These are phyloP conservation scores for Galeopsomyia nigrocyanea DNA, from an alignment of 2,888 invertebrate species.

Conservation along the genomic window DNA sequence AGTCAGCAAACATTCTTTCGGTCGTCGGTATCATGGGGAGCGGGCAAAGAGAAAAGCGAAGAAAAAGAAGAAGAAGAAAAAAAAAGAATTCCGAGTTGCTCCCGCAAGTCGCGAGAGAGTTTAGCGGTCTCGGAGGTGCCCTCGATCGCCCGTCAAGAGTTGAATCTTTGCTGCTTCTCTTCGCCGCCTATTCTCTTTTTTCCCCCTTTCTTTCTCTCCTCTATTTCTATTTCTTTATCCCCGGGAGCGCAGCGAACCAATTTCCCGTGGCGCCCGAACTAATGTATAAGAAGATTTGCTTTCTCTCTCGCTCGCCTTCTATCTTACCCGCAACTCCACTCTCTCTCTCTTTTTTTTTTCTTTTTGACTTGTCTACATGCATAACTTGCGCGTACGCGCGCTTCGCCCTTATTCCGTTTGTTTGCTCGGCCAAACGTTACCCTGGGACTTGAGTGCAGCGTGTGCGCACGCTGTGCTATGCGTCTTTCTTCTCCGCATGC, in stretches of 20 bases:
- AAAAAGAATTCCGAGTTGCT: too few species aligned
- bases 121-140: slow-evolving; percentile 43
- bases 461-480: too few species aligned
- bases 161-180: slow-evolving; percentile 20
- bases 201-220: slow-evolving; percentile 4
- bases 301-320: neutral
- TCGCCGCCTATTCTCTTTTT: neutral
- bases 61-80: too few species aligned
- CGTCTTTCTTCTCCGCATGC: too few species aligned
- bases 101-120: slow-evolving; percentile 7
- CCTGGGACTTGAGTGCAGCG: too few species aligned
- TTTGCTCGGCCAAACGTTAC: slow-evolving; percentile 2
- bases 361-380: neutral
- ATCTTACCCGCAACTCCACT: neutral
- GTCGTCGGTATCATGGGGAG: too few species aligned
- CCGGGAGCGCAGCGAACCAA: slow-evolving; percentile 38
- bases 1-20: too few species aligned
- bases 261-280: slow-evolving; percentile 40
- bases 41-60: too few species aligned
- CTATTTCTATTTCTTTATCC: slow-evolving; percentile 43
- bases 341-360: neutral
- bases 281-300: slow-evolving; percentile 28
- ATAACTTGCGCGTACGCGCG: slow-evolving; percentile 5
- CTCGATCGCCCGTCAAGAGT: slow-evolving; percentile 25
- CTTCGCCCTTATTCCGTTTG: neutral